These are phyloP conservation scores for Chymomyza amoena DNA, from an alignment of 2,888 invertebrate genomes.

Conservation along the genomic window DNA sequence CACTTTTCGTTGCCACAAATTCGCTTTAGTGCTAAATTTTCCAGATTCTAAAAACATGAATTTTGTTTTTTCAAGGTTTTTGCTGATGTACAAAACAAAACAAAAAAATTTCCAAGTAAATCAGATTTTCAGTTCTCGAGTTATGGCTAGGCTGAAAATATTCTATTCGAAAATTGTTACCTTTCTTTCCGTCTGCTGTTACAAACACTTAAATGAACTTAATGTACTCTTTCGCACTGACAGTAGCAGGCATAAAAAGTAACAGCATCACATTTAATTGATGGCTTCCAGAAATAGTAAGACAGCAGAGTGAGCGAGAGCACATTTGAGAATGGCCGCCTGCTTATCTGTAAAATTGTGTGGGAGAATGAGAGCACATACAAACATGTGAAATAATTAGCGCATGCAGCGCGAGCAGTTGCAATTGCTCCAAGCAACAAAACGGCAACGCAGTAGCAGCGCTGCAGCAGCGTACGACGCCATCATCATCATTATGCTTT, in stretches of 20 bases:
- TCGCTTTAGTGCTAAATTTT: too few relatives aligned
- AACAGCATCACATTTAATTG: conserved; percentile 45
- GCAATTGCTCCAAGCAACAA: conserved; percentile 13
- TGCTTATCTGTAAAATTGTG: not conserved
- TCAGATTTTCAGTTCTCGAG: too few relatives aligned
- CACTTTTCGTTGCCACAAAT: too few relatives aligned
- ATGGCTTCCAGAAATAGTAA: conserved; percentile 35
- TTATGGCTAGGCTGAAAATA: too few relatives aligned
- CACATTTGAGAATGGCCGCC: too few relatives aligned
- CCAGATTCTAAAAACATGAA: too few relatives aligned
- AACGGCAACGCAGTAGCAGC: not conserved
- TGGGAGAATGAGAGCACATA: conserved; percentile 31
- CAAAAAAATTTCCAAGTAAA: too few relatives aligned
- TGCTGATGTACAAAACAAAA: too few relatives aligned
- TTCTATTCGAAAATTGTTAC: too few relatives aligned
- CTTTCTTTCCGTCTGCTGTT: not conserved
- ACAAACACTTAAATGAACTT: conserved; percentile 4
- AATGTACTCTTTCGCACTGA: not conserved
- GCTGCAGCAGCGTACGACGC: not conserved
- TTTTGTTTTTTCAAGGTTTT: too few relatives aligned
- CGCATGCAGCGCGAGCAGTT: conserved; percentile 57
- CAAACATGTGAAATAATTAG: conserved; percentile 70
- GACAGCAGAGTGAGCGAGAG: not conserved
- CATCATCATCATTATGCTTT: conserved; percentile 24
- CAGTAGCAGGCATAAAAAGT: conserved; percentile 23